Conservation (phyloP, 2,888 invertebrate genomes). For the Meiosimyza platycephala region DNA sequence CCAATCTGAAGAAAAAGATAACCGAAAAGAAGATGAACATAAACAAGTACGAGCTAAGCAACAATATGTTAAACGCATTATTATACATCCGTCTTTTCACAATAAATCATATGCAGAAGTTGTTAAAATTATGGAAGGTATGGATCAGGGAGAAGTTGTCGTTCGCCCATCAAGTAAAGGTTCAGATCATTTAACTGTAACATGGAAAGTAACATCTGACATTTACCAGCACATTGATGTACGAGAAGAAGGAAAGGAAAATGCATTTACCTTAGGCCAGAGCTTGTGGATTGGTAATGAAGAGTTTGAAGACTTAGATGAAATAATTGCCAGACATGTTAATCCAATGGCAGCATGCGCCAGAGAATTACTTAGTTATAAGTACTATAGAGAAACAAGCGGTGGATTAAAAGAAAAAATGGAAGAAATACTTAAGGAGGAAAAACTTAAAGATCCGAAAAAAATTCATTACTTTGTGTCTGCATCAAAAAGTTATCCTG, state of each 20-base stretch:
- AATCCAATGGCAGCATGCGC: constrained; percentile 97
- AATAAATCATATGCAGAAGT: constrained; percentile 95
- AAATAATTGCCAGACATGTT: constrained; percentile 96
- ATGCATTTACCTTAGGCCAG: constrained; percentile 92
- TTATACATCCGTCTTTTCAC: constrained; percentile 97
- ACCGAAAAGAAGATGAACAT: constrained; percentile 80
- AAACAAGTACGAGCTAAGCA: constrained; percentile 85
- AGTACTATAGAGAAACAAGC: constrained; percentile 85
- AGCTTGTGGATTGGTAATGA: constrained; percentile 89
- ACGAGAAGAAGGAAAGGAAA: constrained; percentile 94
- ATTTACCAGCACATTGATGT: constrained; percentile 98
- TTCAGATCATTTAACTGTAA: constrained; percentile 94
- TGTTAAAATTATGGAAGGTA: constrained; percentile 87
- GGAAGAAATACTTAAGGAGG: constrained; percentile 87
- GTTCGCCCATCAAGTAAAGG: constrained; percentile 98
- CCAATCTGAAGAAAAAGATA: constrained; percentile 84
- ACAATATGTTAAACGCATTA: constrained; percentile 94
- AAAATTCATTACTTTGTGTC: constrained; percentile 91
- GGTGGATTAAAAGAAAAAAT: constrained; percentile 87
- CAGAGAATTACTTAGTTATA: constrained; percentile 89
- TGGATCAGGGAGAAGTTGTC: constrained; percentile 97
- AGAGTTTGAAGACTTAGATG: constrained; percentile 98
- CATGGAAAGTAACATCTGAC: constrained; percentile 97
- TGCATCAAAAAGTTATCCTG: constrained; percentile 87
- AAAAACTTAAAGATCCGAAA: constrained; percentile 86